These are phyloP conservation scores for Falcunculus frontatus DNA, from an alignment of 2,113 vertebrate species.

Conservation along the genomic window DNA sequence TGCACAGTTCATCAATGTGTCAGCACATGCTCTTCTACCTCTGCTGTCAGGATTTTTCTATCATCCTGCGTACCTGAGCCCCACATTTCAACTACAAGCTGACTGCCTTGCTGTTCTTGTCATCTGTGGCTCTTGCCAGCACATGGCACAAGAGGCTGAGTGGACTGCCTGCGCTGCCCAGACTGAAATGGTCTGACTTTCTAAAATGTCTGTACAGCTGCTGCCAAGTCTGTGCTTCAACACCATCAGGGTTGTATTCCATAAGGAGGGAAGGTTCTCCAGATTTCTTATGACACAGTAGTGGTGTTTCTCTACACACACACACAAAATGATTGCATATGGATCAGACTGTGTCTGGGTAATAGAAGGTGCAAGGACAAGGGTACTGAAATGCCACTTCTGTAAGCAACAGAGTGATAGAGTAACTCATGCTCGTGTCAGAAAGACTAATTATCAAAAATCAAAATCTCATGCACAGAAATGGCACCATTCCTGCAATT, in stretches of 20 bases:
- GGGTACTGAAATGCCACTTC: not conserved
- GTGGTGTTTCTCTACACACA: not conserved
- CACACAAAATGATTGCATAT: not conserved
- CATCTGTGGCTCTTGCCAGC: not conserved
- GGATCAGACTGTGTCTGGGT: not conserved
- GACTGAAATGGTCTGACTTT: not conserved
- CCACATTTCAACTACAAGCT: not conserved
- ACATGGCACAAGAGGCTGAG: not conserved
- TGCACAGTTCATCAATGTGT: not conserved
- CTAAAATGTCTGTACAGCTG: not conserved
- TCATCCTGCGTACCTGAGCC: not conserved
- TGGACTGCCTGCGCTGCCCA: not conserved
- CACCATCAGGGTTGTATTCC: not conserved
- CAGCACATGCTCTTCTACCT: not conserved
- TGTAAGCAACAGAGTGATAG: not conserved
- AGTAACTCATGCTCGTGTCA: not conserved
- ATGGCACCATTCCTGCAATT: not conserved
- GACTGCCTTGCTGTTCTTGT: accelerated
- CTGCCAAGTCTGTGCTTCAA: accelerated
- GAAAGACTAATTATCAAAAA: not conserved
- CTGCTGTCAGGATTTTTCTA: not conserved
- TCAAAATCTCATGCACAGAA: not conserved
- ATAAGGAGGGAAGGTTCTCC: not conserved
- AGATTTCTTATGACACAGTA: not conserved
- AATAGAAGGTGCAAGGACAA: not conserved